Evolutionary conservation across 2,888 invertebrate genomes (phyloP).

Genomic region (Mimumesa dahlbomi): DNA sequence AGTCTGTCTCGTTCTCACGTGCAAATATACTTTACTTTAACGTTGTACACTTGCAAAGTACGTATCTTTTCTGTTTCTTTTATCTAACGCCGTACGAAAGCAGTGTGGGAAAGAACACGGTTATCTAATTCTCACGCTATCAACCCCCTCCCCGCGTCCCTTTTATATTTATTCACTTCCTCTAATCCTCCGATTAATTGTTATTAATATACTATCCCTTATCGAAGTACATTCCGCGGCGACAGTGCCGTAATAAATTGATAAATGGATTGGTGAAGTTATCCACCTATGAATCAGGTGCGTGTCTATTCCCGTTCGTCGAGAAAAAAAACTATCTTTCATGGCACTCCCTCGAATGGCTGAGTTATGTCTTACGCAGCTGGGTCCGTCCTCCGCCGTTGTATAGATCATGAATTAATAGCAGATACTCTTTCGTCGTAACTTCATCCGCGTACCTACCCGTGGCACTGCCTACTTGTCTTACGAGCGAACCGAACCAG

Average conservation of each 20-base stretch:
- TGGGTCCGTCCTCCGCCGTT: slow-evolving; percentile 23
- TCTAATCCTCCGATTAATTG: slow-evolving; percentile 25
- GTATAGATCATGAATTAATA: slow-evolving; percentile 46
- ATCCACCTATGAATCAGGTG: slow-evolving; percentile 18
- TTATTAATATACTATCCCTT: slow-evolving; percentile 25
- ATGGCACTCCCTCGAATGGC: slow-evolving; percentile 20
- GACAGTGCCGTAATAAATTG: slow-evolving; percentile 8
- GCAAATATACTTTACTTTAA: no score
- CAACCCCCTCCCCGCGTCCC: no score
- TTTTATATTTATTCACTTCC: no score
- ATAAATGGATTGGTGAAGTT: slow-evolving; percentile 22
- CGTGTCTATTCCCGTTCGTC: not conserved
- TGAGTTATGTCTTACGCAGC: slow-evolving; percentile 25
- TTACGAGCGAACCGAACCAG: not conserved
- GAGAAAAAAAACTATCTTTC: no score
- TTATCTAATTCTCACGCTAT: slow-evolving; percentile 25
- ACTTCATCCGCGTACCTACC: slow-evolving; percentile 30
- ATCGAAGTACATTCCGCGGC: no score
- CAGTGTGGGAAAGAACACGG: slow-evolving; percentile 21
- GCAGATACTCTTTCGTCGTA: slow-evolving; percentile 38
- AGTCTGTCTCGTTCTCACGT: slow-evolving; percentile 33
- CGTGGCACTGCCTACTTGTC: slow-evolving; percentile 13
- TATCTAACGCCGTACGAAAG: not conserved
- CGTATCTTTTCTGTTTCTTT: slow-evolving; percentile 17
- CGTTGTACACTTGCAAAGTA: no score